Evolutionary conservation across 2,113 vertebrate species (phyloP), one percentile per base, ranked within the genome.

Genomic region (Callospermophilus lateralis): DNA sequence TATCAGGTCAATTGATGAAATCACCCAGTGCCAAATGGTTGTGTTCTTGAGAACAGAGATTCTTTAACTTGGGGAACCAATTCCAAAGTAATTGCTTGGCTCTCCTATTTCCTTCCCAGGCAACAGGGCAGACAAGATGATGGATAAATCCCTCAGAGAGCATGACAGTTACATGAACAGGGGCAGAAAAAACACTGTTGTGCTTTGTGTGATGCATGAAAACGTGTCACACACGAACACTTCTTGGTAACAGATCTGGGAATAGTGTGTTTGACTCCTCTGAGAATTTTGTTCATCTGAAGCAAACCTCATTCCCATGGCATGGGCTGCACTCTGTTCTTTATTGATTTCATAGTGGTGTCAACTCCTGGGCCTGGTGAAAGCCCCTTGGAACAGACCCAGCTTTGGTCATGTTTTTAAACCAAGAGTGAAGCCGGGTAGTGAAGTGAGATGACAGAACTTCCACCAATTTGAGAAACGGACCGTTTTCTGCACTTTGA

Each of bases 251-350:
- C 32, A 51, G 28, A 72, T 67, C 76, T 1, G 12, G 73, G 77
- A 78, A n/a, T 32, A 13, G 73, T 45, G 8, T 26, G 24, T 61
- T 61, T 6, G 58, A 61, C 58, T 61, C 20, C 58, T 26, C 58
- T 61, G 58, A 61, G 58, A 22, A 61, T 78, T 79, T 42, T 84
- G 55, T 79, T 84, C 84, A 28, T 80, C 78, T 42, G 83, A 84
- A 84, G 88, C 83, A 89, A 85, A 84, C 34, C 48, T 95, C 72
- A 58, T 74, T 88, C 73, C 77, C 45, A 67, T 39, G 53, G 65
- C 87, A 78, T 0, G 1, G 28, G 20, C 24, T 45, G 6, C 26
- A 39, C 24, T 51, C 4, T 53, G 51, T 63, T 32, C 74, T 37
- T 15, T 58, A 70, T 45, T 63, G 78, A 89, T 65, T 80, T 84